These are phyloP conservation scores for Helogale parvula DNA, from an alignment of 2,113 vertebrate species.

Conservation along the genomic window DNA sequence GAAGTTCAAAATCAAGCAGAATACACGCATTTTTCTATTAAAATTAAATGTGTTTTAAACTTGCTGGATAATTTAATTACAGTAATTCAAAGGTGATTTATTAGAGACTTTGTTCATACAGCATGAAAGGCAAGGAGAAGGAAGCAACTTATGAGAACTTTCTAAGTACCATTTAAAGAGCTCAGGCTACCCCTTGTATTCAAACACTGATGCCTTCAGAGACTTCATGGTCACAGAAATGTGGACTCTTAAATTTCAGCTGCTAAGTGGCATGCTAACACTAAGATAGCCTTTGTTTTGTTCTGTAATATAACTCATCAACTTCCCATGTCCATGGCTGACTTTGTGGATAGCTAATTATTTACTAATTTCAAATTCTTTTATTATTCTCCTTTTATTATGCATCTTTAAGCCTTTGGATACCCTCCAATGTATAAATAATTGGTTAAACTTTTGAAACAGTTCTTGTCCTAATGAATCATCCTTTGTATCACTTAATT, in stretches of 20 bases:
- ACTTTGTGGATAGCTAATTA: not conserved
- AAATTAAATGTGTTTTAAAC: constrained; percentile 10
- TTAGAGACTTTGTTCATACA: not conserved
- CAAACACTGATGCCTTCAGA: not conserved
- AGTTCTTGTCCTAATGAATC: not conserved
- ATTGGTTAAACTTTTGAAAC: not conserved
- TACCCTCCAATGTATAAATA: not conserved
- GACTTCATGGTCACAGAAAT: not conserved
- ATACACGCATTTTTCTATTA: not conserved
- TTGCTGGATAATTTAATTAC: not conserved
- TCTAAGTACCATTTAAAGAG: not conserved
- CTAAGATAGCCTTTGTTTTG: not conserved
- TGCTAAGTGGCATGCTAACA: not conserved
- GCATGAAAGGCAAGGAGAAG: not conserved
- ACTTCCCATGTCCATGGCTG: not conserved
- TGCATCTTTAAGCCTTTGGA: not conserved
- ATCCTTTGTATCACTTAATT: not conserved
- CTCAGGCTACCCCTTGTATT: not conserved
- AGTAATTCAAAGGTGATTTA: not conserved
- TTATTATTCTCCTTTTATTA: not conserved
- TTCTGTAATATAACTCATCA: not conserved
- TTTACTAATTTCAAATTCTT: not conserved
- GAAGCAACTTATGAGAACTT: not conserved
- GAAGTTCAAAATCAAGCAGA: not conserved
- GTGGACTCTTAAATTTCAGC: not conserved